A percentile compares a stretch with the other conserved stretches of the same genome.
phyloP scores from a whole-genome alignment of 2,888 invertebrate species.

The Leucozona laternaria region DNA sequence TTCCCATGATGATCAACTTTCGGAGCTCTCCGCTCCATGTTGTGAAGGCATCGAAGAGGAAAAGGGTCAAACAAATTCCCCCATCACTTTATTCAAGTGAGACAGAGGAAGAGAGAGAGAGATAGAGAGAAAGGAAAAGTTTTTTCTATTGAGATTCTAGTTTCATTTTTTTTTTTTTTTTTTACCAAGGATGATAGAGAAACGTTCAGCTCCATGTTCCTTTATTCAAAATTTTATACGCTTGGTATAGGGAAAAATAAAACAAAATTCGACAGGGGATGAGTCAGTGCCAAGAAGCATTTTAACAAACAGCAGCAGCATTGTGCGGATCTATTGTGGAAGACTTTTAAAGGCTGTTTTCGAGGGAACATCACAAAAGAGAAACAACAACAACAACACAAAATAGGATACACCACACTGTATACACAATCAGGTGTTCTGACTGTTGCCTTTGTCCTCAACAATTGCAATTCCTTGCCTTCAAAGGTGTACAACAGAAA shows the following conservation, averaged over 20 bases:
- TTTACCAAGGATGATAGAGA: slow-evolving; percentile 26
- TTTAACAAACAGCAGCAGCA: slow-evolving; percentile 43
- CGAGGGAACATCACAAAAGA: slow-evolving; percentile 43
- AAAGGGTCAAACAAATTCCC: slow-evolving; percentile 64
- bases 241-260: background rate
- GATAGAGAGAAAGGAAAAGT: slow-evolving; percentile 1
- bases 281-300: slow-evolving; percentile 23
- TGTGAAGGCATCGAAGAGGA: background rate
- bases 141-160: slow-evolving; percentile 11
- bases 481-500: slow-evolving; percentile 56
- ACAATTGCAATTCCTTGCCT: slow-evolving; percentile 64
- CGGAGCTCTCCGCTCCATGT: slow-evolving; percentile 5
- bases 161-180: slow-evolving; percentile 1
- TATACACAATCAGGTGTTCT: slow-evolving; percentile 69
- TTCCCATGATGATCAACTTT: slow-evolving; percentile 66
- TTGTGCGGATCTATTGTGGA: slow-evolving; percentile 69
- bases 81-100: background rate
- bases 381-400: slow-evolving; percentile 7
- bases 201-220: slow-evolving; percentile 53
- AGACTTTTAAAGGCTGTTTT: slow-evolving; percentile 69
- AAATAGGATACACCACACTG: slow-evolving; percentile 41
- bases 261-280: slow-evolving; percentile 30
- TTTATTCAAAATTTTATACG: slow-evolving; percentile 41
- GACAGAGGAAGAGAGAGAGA: background rate
- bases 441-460: slow-evolving; percentile 65